These are phyloP conservation scores for Phalacrocorax pelagicus DNA, from an alignment of 2,113 vertebrate genomes.

Conservation along the genomic window DNA sequence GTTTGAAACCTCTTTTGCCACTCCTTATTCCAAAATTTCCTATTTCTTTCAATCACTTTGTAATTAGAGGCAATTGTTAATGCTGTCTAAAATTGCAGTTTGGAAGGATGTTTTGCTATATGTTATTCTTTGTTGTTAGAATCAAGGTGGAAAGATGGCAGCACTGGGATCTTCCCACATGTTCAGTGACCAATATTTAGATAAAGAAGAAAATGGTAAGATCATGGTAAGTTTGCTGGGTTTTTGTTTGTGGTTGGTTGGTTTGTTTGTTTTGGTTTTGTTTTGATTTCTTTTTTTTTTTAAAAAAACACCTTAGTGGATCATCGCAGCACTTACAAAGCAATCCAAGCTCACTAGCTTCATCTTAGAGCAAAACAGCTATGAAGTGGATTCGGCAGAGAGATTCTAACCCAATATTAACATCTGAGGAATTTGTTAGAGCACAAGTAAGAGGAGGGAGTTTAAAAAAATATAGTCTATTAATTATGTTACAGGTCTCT, in stretches of 20 bases:
- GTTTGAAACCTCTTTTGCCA: neutral
- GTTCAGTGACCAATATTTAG: constrained; percentile 95
- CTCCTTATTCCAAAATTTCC: neutral
- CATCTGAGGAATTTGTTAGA: neutral
- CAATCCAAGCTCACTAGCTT: neutral
- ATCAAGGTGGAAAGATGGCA: constrained; percentile 87
- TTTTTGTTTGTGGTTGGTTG: neutral
- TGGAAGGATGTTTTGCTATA: neutral
- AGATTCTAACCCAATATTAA: neutral
- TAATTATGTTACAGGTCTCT: neutral
- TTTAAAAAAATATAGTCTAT: neutral
- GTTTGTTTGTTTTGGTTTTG: too few relatives aligned
- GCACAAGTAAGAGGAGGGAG: neutral
- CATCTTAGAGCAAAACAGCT: neutral
- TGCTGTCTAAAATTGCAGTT: neutral
- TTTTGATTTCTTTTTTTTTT: too few relatives aligned
- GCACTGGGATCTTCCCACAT: constrained; percentile 95
- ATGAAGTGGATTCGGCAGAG: neutral
- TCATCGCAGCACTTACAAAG: neutral
- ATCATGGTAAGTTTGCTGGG: constrained; percentile 81
- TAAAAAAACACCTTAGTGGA: neutral
- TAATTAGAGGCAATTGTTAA: neutral
- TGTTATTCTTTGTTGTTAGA: constrained; percentile 56
- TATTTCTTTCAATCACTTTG: neutral
- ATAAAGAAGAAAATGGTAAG: constrained; percentile 98